Evolutionary conservation across 2,888 invertebrate species (phyloP).

Genomic region (Aspidapion aeneum): DNA sequence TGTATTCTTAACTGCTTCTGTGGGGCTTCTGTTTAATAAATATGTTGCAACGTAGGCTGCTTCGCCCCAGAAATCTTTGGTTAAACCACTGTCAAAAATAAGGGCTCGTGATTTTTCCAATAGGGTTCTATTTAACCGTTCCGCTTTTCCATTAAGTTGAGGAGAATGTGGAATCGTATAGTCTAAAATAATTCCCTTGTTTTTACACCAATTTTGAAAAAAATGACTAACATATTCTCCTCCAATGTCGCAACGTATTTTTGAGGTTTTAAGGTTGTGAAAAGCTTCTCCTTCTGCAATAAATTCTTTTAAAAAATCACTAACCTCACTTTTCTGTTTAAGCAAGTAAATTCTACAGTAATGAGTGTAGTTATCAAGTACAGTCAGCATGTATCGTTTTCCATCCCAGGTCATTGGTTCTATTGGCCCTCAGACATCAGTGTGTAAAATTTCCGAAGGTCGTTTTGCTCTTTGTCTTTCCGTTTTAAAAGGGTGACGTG

Average conservation of each 20-base stretch:
- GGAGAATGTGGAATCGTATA: constrained; percentile 26
- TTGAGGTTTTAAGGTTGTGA: constrained; percentile 21
- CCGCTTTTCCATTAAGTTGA: constrained; percentile 27
- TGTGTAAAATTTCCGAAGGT: constrained; percentile 38
- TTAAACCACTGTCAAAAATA: constrained; percentile 30
- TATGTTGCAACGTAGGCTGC: constrained; percentile 30
- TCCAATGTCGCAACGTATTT: constrained; percentile 30
- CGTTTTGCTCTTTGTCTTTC: constrained; percentile 32
- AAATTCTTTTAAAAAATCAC: constrained; percentile 24
- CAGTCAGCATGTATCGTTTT: constrained; percentile 37
- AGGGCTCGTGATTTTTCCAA: constrained; percentile 29
- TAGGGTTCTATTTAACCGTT: constrained; percentile 28
- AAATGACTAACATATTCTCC: constrained; percentile 22
- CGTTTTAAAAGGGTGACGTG: constrained; percentile 36
- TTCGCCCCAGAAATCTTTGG: constrained; percentile 35
- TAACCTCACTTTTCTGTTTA: constrained; percentile 23
- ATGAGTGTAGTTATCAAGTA: constrained; percentile 41
- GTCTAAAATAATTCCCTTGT: constrained; percentile 25
- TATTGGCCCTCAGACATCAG: constrained; percentile 39
- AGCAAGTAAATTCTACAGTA: constrained; percentile 36
- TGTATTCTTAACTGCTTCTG: constrained; percentile 22
- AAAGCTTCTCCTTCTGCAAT: constrained; percentile 23
- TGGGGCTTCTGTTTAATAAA: constrained; percentile 33
- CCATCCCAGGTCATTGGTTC: constrained; percentile 35
- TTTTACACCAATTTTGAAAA: constrained; percentile 22